These are phyloP conservation scores for Pristionchus entomophagus DNA, from an alignment of 2,888 invertebrate genomes.

Conservation along the genomic window DNA sequence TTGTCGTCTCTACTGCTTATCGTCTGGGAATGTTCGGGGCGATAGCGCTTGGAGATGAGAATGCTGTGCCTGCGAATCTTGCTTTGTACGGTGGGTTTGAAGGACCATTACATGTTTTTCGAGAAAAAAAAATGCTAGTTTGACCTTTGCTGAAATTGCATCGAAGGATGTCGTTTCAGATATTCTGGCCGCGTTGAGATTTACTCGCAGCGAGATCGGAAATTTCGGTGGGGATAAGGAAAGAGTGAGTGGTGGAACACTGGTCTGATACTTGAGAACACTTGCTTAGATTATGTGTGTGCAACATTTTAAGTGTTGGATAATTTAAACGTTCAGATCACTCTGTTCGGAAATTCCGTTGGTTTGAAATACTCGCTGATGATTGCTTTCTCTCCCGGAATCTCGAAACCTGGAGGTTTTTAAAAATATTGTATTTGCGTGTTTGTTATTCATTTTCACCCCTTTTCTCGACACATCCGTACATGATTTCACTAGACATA, in stretches of 20 bases:
- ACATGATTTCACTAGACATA: no score
- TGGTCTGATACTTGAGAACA: no score
- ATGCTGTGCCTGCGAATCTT: conserved; percentile 2
- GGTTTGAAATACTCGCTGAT: background rate
- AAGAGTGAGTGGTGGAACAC: no score
- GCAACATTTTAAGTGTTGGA: no score
- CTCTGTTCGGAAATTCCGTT: background rate
- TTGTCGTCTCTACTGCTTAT: background rate
- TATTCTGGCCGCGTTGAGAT: background rate
- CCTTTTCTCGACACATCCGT: no score
- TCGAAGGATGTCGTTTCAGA: no score
- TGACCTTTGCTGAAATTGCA: no score
- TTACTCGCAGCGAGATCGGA: background rate
- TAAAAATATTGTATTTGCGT: no score
- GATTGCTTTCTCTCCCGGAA: background rate
- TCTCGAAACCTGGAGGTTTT: conserved; percentile 21
- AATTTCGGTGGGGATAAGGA: conserved; percentile 5
- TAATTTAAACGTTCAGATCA: background rate
- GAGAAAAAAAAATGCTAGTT: no score
- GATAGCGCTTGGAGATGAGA: background rate
- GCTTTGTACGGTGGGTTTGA: conserved; percentile 25
- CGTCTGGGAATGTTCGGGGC: background rate
- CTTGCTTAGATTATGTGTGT: no score
- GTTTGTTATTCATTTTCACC: no score
- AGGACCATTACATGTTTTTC: no score